These are phyloP conservation scores for Sylvilagus floridanus DNA, from an alignment of 2,797 vertebrate species.

Conservation along the genomic window DNA sequence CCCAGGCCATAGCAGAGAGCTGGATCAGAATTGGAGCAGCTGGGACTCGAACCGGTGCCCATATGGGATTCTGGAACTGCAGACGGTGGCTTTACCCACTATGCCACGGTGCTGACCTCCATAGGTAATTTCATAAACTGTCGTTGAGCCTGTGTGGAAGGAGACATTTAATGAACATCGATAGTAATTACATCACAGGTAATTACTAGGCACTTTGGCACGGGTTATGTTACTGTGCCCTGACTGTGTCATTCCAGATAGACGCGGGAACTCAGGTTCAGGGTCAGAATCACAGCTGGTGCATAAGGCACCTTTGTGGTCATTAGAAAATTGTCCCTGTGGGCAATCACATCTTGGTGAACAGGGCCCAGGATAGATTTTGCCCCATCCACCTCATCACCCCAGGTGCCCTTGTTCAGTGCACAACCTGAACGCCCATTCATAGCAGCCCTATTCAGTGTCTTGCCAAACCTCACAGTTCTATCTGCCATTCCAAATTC, in stretches of 20 bases:
- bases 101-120: no score
- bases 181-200: not conserved
- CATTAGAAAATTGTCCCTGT: not conserved
- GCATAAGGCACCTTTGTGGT: not conserved
- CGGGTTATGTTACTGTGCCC: not conserved
- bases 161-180: conserved; percentile 10
- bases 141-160: not conserved
- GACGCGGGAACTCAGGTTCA: conserved; percentile 14
- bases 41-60: no score
- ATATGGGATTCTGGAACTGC: no score
- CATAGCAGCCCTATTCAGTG: not conserved
- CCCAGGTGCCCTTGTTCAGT: not conserved
- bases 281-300: not conserved
- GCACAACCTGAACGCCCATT: not conserved
- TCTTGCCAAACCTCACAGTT: not conserved
- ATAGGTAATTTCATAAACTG: not conserved
- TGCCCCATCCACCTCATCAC: not conserved
- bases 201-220: not conserved
- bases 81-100: no score
- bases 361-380: not conserved
- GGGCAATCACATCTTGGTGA: not conserved
- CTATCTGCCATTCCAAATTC: not conserved
- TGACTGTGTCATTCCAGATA: not conserved
- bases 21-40: no score
- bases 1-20: no score